These are phyloP conservation scores for Tetramorium simillimum DNA, from an alignment of 1,140 invertebrate species.

Conservation along the genomic window DNA sequence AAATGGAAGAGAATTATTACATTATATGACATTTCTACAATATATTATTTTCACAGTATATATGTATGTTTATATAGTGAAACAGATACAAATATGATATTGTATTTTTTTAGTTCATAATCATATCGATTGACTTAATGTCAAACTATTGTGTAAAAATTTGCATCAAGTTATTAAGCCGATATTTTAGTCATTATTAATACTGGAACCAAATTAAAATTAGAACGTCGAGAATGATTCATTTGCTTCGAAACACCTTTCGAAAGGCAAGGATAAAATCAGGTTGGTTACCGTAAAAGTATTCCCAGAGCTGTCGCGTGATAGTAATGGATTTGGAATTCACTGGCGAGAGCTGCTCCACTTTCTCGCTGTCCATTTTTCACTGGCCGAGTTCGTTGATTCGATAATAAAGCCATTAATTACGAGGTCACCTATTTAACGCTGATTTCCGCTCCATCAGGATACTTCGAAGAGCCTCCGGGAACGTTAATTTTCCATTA, in stretches of 20 bases:
- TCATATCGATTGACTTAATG: background rate
- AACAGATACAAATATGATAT: background rate
- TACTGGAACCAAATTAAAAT: slow-evolving; percentile 45
- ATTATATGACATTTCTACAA: background rate
- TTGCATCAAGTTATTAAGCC: background rate
- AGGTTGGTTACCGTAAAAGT: slow-evolving; percentile 46
- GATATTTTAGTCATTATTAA: slow-evolving; percentile 31
- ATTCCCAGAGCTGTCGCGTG: slow-evolving; percentile 70
- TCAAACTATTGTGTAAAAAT: background rate
- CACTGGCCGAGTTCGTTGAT: slow-evolving; percentile 69
- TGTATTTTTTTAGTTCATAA: background rate
- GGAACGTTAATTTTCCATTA: slow-evolving; percentile 71
- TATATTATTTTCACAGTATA: background rate
- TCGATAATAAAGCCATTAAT: slow-evolving; percentile 77
- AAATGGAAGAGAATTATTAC: background rate
- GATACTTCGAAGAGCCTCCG: slow-evolving; percentile 39
- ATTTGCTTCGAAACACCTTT: slow-evolving; percentile 51
- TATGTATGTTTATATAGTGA: background rate
- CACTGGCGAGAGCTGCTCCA: slow-evolving; percentile 57
- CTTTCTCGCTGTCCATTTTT: slow-evolving; percentile 70
- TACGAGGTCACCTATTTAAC: slow-evolving; percentile 71
- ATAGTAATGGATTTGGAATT: slow-evolving; percentile 73
- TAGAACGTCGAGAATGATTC: slow-evolving; percentile 68
- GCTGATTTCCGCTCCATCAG: slow-evolving; percentile 30
- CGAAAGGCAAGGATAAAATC: slow-evolving; percentile 58